Evolutionary conservation across 1,140 invertebrate genomes (phyloP), one percentile per base, ranked within the genome.

Genomic region (Himalopsyche phryganea): DNA sequence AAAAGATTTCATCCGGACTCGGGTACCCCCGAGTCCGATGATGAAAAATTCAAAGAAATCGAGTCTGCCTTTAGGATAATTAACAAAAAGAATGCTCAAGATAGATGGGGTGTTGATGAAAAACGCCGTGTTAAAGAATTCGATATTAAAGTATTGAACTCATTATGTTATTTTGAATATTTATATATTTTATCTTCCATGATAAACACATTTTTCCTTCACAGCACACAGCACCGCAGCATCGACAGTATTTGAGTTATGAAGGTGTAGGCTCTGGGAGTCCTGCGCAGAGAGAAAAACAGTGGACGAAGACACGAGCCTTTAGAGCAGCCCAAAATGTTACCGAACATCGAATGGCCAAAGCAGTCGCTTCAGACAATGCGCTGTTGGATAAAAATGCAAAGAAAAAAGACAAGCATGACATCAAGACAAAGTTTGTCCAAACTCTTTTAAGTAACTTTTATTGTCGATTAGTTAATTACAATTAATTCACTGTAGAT

Each of bases 1-100:
- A 93, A 92, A 71, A 80, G 80, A 58, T 91, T 85, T 71, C 91
- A 94, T 78, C 91, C 91, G 0, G 91, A 94, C 66, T 88, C 87
- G 49, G 83, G 85, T 1, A 79, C 78, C 1, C 69, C 78, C 1
- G 80, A 87, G 63, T 86, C 89, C 13, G 77, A 84, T 73, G 76
- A 81, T 20, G 73, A 80, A 5, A 88, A 85, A 73, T 94, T 94
- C 78, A 80, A 85, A 47, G 75, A 85, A 68, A 83, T 89, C 48
- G 80, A 80, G 55, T 74, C 76, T 65, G 80, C 80, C 0, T 83
- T 81, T 35, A 69, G 77, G 53, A 68, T 70, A 2, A 60, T 86
- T 23, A 80, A 79, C 20, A 80, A 80, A 60, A 82, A 83, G 61
- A 83, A 82, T 62, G 68, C 79, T 6, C 77, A 75, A 62, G 72